Evolutionary conservation across 2,797 vertebrate genomes (phyloP).

Genomic region (Margarornis squamiger): DNA sequence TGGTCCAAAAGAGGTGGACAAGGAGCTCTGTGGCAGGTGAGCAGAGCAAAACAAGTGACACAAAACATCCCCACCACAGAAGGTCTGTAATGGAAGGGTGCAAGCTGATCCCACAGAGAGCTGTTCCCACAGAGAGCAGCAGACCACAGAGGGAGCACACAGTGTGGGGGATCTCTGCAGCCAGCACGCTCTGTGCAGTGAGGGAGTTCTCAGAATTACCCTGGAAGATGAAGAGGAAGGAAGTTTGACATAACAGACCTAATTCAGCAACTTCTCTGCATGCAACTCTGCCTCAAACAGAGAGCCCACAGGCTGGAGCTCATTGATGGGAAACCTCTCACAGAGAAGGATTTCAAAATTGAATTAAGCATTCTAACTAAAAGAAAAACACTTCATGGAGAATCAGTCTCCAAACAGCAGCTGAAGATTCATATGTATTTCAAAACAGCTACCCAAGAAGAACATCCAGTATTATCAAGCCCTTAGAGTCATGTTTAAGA

Average conservation of each 20-base stretch:
- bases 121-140: background rate
- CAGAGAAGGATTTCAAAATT: background rate
- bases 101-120: background rate
- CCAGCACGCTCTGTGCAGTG: background rate
- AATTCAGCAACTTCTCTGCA: background rate
- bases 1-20: background rate
- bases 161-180: background rate
- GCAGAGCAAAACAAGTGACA: background rate
- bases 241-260: background rate
- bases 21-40: background rate
- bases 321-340: background rate
- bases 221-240: background rate
- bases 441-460: background rate
- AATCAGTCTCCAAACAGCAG: background rate
- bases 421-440: background rate
- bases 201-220: background rate
- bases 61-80: background rate
- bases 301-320: background rate
- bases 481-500: background rate
- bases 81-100: background rate
- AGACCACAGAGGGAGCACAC: background rate
- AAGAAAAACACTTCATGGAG: background rate
- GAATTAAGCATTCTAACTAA: background rate
- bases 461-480: background rate
- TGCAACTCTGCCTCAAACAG: background rate